A percentile compares a stretch with the other conserved stretches of the same genome.
phyloP scores from a whole-genome alignment of 2,888 invertebrate genomes.

The Digitonthophagus gazella region DNA sequence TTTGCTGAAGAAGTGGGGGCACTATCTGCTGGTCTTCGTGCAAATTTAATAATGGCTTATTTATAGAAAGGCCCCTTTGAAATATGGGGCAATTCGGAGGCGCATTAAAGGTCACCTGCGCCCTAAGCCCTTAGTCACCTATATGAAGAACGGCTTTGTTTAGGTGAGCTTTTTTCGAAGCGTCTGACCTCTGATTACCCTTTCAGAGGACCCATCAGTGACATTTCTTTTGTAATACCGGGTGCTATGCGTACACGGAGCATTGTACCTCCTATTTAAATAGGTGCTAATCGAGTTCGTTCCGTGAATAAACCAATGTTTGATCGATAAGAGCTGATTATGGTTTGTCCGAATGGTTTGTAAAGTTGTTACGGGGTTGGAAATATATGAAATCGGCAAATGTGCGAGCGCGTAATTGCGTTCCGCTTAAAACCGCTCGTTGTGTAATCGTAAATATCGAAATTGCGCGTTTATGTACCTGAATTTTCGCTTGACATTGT shows the following conservation, averaged over 20 bases:
- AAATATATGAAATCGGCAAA: neutral
- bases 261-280: too few species aligned
- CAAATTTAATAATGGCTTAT: constrained; percentile 9
- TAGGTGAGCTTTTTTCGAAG: neutral
- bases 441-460: neutral
- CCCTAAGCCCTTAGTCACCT: neutral
- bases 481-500: neutral
- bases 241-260: neutral
- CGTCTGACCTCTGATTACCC: neutral
- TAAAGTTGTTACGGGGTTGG: neutral
- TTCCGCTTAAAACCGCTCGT: neutral
- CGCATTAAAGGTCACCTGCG: constrained; percentile 5
- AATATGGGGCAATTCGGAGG: constrained; percentile 2
- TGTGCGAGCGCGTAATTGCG: neutral
- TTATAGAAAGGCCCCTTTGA: constrained; percentile 1
- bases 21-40: constrained; percentile 2
- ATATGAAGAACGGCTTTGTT: neutral
- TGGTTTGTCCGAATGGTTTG: neutral
- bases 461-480: neutral
- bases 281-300: neutral
- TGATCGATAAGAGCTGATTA: neutral
- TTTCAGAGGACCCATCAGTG: neutral
- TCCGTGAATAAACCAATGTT: neutral
- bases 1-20: neutral
- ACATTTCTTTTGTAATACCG: neutral